Base-by-base conservation (phyloP, 2,888 invertebrate species). In the Melolontha melolontha region DNA sequence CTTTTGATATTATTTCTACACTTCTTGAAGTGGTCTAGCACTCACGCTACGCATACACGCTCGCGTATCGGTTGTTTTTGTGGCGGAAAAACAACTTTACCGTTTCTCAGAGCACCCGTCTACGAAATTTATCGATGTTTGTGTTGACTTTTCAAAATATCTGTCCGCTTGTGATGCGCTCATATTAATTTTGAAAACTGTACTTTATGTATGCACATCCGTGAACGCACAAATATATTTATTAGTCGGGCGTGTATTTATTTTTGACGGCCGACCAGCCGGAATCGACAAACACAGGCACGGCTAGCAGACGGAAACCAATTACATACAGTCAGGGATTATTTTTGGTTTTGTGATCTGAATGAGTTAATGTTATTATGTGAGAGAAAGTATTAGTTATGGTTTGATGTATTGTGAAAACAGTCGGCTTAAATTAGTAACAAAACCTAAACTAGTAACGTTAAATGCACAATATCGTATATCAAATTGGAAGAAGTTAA, bases 1-100 rank as follows among this genome's bases (percentile, higher is more conserved):
- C 73, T 75, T 77, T 78, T 76, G 75, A 78, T 75, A 78, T 77
- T 75, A 74, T 74, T 76, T 75, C 75, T 73, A 71, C 73, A 74
- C 75, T 70, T 74, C 68, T 73, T 74, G 73, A 77, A 76, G 73
- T 44, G 44, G 22, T n/a, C 17, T 16, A 17, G 50, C 50, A 50
- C 50, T 27, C 17, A 17, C 22, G 4, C 22, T 22, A 22, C 22
- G 4, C 27, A n/a, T n/a, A 22, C 27, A n/a, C 10, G 27, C 49
- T n/a, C 50, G 10, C 40, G 17, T 40, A 51, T 70, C 70, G 66
- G 72, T 72, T 75, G 75, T 73, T 75, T 75, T 75, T 75, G 70
- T 57, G 59, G 54, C 67, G 70, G 29, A n/a, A 29, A 51, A 51
- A 27, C 22, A 27, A 51, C 7, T 40, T 14, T 5, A 12, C 54